A percentile compares a stretch with the other conserved stretches of the same genome.
phyloP scores from a whole-genome alignment of 2,113 vertebrate species.

The Grantiella picta region DNA sequence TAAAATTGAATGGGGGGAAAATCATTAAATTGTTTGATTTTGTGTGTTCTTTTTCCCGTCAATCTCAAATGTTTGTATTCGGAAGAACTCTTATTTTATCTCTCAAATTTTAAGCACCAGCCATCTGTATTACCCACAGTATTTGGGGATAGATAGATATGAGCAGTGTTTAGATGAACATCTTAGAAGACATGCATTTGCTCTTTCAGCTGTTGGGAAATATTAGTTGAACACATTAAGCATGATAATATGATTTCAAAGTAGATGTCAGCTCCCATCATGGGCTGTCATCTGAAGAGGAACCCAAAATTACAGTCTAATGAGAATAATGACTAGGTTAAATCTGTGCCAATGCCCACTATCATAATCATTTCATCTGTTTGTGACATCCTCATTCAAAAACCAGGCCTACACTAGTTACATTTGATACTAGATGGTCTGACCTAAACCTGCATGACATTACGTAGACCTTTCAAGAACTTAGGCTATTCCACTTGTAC shows the following conservation, averaged over 20 bases:
- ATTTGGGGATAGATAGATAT: neutral
- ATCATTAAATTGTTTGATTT: neutral
- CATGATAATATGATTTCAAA: neutral
- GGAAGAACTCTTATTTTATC: neutral
- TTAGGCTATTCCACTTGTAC: neutral
- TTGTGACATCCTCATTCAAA: conserved; percentile 1
- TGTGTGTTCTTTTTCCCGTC: neutral
- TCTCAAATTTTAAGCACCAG: neutral
- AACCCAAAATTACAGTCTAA: conserved; percentile 35
- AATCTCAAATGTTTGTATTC: neutral
- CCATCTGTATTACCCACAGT: neutral
- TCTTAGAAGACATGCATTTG: neutral
- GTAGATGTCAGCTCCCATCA: neutral
- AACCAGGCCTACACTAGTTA: neutral
- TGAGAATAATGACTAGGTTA: conserved; percentile 46
- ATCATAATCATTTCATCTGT: conserved; percentile 22
- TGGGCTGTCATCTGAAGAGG: neutral
- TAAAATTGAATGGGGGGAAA: neutral
- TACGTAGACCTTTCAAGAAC: neutral
- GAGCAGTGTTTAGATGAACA: neutral
- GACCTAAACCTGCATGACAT: neutral
- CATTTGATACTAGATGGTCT: neutral
- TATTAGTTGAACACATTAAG: neutral
- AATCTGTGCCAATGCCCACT: conserved; percentile 17
- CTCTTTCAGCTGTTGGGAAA: conserved; percentile 16